Conservation (phyloP, 1,140 invertebrate genomes). For the Trypoxylus dichotomus region DNA sequence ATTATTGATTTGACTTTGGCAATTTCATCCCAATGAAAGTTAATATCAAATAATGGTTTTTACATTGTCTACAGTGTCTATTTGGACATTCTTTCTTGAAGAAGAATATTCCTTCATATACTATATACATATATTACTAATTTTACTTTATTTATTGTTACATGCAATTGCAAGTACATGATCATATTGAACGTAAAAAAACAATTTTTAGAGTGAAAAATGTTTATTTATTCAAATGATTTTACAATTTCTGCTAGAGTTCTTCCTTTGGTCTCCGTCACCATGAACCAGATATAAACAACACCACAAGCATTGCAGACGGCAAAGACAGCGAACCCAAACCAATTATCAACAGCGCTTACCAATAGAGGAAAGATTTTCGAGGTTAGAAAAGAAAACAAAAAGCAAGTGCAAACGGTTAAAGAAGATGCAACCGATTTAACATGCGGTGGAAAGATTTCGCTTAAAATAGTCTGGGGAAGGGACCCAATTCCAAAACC, state of each 20-base stretch:
- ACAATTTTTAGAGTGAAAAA: no score
- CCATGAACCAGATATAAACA: slow-evolving; percentile 64
- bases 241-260: slow-evolving; percentile 59
- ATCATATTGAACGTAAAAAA: no score
- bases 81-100: no score
- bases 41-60: no score
- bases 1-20: no score
- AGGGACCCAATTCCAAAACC: slow-evolving; percentile 68
- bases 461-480: slow-evolving; percentile 70
- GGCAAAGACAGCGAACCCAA: slow-evolving; percentile 73
- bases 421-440: slow-evolving; percentile 68
- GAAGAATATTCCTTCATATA: no score
- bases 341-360: slow-evolving; percentile 60
- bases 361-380: slow-evolving; percentile 13
- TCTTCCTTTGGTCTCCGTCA: slow-evolving; percentile 84
- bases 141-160: no score
- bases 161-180: no score
- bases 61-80: no score
- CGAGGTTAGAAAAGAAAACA: slow-evolving; percentile 61
- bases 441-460: slow-evolving; percentile 70
- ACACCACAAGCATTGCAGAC: slow-evolving; percentile 62
- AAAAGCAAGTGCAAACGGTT: slow-evolving; percentile 66
- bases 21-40: no score
- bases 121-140: no score
- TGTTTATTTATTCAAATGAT: neutral